These are phyloP conservation scores for Odobenus rosmarus DNA, from an alignment of 2,113 vertebrate genomes.

Conservation along the genomic window DNA sequence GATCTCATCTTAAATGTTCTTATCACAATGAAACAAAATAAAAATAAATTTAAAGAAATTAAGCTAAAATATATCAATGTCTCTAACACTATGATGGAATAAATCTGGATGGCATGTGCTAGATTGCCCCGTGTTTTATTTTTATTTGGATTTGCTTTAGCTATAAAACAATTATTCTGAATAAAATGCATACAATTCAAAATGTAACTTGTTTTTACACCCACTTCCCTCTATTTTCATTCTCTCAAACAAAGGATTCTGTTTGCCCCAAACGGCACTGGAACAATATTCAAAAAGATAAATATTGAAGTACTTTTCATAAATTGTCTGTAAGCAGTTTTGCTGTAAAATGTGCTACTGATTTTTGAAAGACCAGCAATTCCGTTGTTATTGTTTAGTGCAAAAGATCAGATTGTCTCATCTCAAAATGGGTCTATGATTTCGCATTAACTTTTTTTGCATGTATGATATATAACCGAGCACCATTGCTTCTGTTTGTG, in stretches of 20 bases:
- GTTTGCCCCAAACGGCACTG: not conserved
- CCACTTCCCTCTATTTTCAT: not conserved
- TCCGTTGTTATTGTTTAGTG: not conserved
- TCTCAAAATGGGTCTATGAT: not conserved
- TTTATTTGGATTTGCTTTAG: constrained; percentile 23
- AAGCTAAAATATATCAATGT: not conserved
- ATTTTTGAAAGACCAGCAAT: constrained; percentile 28
- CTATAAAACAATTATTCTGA: not conserved
- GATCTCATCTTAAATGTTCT: not conserved
- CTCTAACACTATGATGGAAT: not conserved
- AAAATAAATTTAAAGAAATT: not conserved
- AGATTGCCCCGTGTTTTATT: not conserved
- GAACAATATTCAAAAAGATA: constrained; percentile 33
- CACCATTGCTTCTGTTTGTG: not conserved
- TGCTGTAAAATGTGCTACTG: not conserved
- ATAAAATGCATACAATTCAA: constrained; percentile 43
- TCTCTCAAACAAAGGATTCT: not conserved
- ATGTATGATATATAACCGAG: not conserved
- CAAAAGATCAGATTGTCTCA: not conserved
- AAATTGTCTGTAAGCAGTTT: not conserved
- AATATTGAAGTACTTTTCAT: constrained; percentile 20
- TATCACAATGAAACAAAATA: not conserved
- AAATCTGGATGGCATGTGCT: not conserved
- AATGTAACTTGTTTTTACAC: not conserved
- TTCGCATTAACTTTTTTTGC: constrained; percentile 9